phyloP scores from a whole-genome alignment of 2,113 vertebrate genomes.

The Zeus faber region DNA sequence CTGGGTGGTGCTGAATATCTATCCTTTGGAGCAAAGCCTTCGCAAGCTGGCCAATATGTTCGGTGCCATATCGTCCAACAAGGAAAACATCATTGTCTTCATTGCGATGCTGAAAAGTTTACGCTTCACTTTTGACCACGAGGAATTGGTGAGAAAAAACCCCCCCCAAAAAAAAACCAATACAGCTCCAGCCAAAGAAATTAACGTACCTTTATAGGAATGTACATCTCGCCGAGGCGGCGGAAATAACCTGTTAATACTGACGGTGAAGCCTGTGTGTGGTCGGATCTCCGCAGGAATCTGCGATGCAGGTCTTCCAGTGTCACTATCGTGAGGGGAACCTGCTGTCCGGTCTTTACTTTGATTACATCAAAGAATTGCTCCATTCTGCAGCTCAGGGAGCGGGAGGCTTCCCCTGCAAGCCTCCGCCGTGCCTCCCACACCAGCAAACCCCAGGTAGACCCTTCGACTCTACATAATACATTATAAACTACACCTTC shows the following conservation, averaged over 20 bases:
- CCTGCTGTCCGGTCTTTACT: constrained; percentile 57
- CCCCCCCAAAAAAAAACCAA: no score
- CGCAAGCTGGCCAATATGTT: constrained; percentile 57
- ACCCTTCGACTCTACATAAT: neutral
- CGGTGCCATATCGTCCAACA: constrained; percentile 63
- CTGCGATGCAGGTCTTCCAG: constrained; percentile 64
- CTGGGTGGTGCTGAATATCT: constrained; percentile 71
- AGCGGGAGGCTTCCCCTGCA: constrained; percentile 52
- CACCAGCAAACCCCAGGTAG: constrained; percentile 44
- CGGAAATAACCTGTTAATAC: no score
- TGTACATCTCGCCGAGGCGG: no score
- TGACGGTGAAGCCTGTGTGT: no score
- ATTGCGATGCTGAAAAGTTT: constrained; percentile 66
- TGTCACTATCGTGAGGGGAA: constrained; percentile 61
- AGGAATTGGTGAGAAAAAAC: constrained; percentile 62
- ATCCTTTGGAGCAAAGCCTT: constrained; percentile 69
- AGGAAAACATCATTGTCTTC: constrained; percentile 59
- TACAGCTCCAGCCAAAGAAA: neutral
- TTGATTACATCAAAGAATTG: constrained; percentile 62
- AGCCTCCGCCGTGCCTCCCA: constrained; percentile 54
- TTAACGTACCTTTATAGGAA: no score
- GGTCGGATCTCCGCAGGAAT: no score
- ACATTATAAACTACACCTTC: no score
- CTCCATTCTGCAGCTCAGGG: constrained; percentile 45
- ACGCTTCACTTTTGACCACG: constrained; percentile 65